Conservation (phyloP, 2,797 vertebrate genomes). For the Epinephelus coioides region DNA sequence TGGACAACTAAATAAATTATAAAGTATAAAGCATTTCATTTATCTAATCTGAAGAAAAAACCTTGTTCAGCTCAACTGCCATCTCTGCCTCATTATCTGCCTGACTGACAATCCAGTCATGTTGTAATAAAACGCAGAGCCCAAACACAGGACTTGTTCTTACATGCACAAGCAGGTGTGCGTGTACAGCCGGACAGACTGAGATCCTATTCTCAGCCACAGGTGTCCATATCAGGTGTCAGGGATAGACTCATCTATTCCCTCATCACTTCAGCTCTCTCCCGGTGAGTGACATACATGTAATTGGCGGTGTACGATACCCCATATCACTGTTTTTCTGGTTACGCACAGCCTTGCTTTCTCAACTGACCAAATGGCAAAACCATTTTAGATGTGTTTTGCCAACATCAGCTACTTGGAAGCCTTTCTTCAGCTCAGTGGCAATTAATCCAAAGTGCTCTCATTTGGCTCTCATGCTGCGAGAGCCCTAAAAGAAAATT, state of each 20-base stretch:
- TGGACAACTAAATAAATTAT: too few species aligned
- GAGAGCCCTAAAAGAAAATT: slow-evolving; percentile 57
- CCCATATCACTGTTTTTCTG: not conserved
- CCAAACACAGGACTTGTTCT: not conserved
- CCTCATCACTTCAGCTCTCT: slow-evolving; percentile 1
- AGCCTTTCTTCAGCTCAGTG: slow-evolving; percentile 42
- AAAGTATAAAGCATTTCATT: not conserved
- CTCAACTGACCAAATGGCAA: slow-evolving; percentile 6
- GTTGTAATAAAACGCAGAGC: not conserved
- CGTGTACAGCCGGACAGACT: not conserved
- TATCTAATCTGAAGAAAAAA: not conserved
- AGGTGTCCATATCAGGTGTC: slow-evolving; percentile 17
- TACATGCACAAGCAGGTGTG: not conserved
- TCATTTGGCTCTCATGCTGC: slow-evolving; percentile 32
- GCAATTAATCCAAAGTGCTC: slow-evolving; percentile 59
- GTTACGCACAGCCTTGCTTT: slow-evolving; percentile 1
- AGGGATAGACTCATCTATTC: not conserved
- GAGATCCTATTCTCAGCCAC: slow-evolving; percentile 10
- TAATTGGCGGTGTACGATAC: not conserved
- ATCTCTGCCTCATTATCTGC: not conserved
- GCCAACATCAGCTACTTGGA: slow-evolving; percentile 39
- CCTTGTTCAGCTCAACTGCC: not conserved
- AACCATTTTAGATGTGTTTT: slow-evolving; percentile 36
- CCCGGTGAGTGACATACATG: not conserved
- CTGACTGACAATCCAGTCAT: not conserved